Evolutionary conservation across 2,113 vertebrate genomes (phyloP).

Genomic region (Melanerpes formicivorus): DNA sequence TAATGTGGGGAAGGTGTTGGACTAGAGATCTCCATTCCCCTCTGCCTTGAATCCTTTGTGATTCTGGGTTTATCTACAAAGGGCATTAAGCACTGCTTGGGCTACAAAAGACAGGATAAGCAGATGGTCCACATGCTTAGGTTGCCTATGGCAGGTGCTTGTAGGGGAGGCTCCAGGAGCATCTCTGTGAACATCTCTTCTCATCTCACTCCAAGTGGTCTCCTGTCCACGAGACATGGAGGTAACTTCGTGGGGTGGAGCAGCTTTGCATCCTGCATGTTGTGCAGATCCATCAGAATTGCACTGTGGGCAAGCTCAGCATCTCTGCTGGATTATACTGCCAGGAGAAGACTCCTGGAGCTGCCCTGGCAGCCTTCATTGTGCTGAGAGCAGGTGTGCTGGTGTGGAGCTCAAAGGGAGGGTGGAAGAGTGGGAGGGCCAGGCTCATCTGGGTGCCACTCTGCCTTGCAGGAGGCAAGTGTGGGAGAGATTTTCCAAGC

Average conservation of each 20-base stretch:
- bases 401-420: neutral
- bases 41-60: neutral
- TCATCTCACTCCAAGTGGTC: neutral
- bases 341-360: neutral
- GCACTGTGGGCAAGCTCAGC: neutral
- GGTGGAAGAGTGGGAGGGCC: neutral
- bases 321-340: neutral
- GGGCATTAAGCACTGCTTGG: neutral
- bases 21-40: neutral
- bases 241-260: neutral
- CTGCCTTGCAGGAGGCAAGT: neutral
- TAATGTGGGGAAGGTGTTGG: neutral
- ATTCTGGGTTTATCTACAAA: neutral
- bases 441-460: neutral
- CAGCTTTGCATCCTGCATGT: fast-evolving
- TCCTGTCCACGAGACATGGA: neutral
- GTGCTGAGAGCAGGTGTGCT: neutral
- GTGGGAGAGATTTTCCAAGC: neutral
- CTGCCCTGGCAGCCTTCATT: neutral
- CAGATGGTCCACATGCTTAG: neutral
- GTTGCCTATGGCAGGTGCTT: neutral
- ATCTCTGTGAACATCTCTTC: neutral
- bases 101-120: neutral
- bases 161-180: neutral
- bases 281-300: neutral